Evolutionary conservation across 2,797 vertebrate species (phyloP).

Genomic region (Sebastes hubbsi): DNA sequence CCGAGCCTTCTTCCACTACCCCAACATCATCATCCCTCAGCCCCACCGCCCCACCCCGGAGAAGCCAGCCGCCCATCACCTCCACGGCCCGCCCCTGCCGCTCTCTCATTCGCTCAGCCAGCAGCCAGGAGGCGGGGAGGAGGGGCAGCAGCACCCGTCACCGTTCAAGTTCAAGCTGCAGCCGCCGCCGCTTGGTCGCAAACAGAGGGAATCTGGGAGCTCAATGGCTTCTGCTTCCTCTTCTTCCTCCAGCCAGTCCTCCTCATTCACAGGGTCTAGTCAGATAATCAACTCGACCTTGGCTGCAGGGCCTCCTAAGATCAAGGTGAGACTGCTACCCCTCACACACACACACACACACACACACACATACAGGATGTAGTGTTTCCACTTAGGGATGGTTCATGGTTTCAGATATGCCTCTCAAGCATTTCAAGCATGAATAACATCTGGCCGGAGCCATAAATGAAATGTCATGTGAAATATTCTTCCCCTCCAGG

Average conservation of each 20-base stretch:
- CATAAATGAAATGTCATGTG: neutral
- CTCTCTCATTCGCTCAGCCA: conserved; percentile 69
- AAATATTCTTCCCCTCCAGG: conserved; percentile 62
- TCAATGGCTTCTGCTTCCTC: conserved; percentile 47
- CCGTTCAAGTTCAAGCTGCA: conserved; percentile 95
- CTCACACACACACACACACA: neutral
- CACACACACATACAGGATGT: neutral
- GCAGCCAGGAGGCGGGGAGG: conserved; percentile 49
- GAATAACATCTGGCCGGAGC: neutral
- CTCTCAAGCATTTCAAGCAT: neutral
- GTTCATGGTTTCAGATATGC: neutral
- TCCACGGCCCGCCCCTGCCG: conserved; percentile 69
- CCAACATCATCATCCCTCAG: conserved; percentile 91
- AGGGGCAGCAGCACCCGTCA: conserved; percentile 69
- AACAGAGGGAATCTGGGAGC: conserved; percentile 82
- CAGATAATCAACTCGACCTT: conserved; percentile 53
- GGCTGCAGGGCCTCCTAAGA: conserved; percentile 76
- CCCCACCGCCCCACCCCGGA: conserved; percentile 85
- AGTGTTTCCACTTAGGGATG: neutral
- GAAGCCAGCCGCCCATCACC: conserved; percentile 70
- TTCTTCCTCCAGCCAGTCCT: conserved; percentile 60
- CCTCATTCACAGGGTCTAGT: conserved; percentile 60
- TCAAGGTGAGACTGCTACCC: conserved; percentile 75
- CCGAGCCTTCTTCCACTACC: conserved; percentile 93
- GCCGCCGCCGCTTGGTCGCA: conserved; percentile 90